Percentiles rank a stretch among this genome's conserved stretches.
phyloP scores from a whole-genome alignment of 1,140 invertebrate genomes.

The Cepaea nemoralis region DNA sequence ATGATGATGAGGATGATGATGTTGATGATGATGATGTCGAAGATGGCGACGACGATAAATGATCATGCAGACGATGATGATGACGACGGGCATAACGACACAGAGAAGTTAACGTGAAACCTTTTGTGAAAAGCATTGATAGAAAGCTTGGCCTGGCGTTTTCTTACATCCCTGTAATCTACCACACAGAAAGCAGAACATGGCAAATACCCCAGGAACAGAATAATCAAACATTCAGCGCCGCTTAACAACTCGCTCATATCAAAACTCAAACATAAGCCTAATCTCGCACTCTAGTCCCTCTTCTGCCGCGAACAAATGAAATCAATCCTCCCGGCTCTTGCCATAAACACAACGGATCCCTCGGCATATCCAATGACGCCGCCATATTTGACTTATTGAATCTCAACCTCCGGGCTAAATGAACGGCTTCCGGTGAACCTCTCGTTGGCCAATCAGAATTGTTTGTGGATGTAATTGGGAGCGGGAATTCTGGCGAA shows the following conservation, averaged over 20 bases:
- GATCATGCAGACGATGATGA: too few species aligned
- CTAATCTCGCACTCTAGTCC: neutral
- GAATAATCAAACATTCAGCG: neutral
- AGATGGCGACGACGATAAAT: too few species aligned
- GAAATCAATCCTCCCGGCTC: slow-evolving; percentile 3
- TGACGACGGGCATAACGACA: too few species aligned
- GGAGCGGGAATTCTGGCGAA: neutral
- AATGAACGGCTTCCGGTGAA: slow-evolving; percentile 30
- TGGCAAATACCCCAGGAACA: neutral
- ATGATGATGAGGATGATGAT: too few species aligned
- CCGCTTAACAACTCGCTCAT: slow-evolving; percentile 9
- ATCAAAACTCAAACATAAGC: neutral
- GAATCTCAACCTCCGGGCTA: slow-evolving; percentile 19
- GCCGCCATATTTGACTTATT: slow-evolving; percentile 30
- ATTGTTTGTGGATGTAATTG: slow-evolving; percentile 24
- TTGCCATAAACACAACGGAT: neutral
- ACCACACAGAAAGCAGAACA: neutral
- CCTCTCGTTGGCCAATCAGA: slow-evolving; percentile 17
- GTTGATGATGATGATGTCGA: too few species aligned
- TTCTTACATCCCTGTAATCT: neutral
- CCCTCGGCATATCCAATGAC: neutral
- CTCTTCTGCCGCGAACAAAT: neutral
- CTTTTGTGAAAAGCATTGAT: neutral
- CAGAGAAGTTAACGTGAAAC: neutral
- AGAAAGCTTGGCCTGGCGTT: neutral